Base-by-base conservation (phyloP, 2,113 vertebrate genomes). In the Eptatretus burgeri region DNA sequence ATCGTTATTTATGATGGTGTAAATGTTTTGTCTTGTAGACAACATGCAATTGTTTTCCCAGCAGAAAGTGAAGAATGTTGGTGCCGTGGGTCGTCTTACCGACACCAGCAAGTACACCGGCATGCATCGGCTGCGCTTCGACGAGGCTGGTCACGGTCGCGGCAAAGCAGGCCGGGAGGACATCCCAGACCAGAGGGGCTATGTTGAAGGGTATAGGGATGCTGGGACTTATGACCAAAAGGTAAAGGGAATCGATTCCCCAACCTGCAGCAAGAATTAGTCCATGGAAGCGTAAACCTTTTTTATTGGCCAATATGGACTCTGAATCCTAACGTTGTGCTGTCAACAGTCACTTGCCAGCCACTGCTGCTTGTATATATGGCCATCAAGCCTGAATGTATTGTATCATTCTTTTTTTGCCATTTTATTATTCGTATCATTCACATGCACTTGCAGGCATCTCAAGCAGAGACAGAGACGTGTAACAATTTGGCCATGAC, bases 111-210 rank as follows among this genome's bases (percentile, higher is more conserved):
- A 82, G 75, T 95, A 93, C 74, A 95, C 87, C 0, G 88, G 88
- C 41, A 93, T 85, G 60, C 88, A 95, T 77, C 93, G 89, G 74
- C 84, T 88, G 73, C 81, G 88, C 8, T 95, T 93, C 50, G 88
- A 93, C 70, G 66, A 76, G 51, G 79, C 78, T 1, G 88, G 87
- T 19, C 81, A 81, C 14, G 88, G 88, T 67, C 85, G 81, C 73
- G 88, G 88, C 68, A 93, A 76, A 74, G 87, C 87, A 0, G 88
- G 88, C 14, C 79, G 88, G 2, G 87, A 87, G 67, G 85, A 93
- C 68, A 67, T 91, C 70, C 81, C 86, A 68, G 82, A 95, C 68
- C 76, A 74, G 14, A 87, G 84, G 0, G 88, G 88, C 71, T 93
- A 95, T 5, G 88, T 95, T 68, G 77, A 82, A 1, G 87, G 88